phyloP scores from a whole-genome alignment of 2,888 invertebrate genomes.

The Zelleria hepariella region DNA sequence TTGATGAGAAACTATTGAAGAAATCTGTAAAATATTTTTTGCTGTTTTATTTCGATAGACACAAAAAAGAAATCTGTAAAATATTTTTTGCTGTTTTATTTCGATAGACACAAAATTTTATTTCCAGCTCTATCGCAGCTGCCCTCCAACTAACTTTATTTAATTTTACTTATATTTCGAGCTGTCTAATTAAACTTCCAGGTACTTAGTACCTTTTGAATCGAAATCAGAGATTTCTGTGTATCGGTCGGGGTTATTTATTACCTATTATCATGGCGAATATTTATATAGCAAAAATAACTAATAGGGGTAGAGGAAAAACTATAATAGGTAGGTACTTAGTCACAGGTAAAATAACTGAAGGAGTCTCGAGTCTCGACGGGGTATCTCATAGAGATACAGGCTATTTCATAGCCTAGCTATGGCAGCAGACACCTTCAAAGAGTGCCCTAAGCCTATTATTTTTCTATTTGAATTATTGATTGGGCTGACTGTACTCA shows the following conservation, averaged over 20 bases:
- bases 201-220: no score
- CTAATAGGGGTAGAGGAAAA: no score
- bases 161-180: neutral
- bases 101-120: neutral
- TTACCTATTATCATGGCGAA: neutral
- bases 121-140: neutral
- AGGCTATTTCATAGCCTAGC: no score
- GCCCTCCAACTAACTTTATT: neutral
- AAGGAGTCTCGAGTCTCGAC: neutral
- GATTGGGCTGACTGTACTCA: no score
- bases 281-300: neutral
- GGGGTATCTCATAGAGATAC: no score
- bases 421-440: no score
- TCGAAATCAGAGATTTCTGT: neutral
- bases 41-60: neutral
- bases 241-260: neutral
- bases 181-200: no score
- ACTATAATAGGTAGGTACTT: neutral
- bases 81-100: neutral
- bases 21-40: conserved; percentile 29
- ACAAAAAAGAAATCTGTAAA: conserved; percentile 34
- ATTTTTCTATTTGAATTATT: no score
- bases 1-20: conserved; percentile 36
- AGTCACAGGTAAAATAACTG: neutral
- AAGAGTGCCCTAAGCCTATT: no score